Conservation (phyloP, 2,797 vertebrate species). For the Crax fasciolata region DNA sequence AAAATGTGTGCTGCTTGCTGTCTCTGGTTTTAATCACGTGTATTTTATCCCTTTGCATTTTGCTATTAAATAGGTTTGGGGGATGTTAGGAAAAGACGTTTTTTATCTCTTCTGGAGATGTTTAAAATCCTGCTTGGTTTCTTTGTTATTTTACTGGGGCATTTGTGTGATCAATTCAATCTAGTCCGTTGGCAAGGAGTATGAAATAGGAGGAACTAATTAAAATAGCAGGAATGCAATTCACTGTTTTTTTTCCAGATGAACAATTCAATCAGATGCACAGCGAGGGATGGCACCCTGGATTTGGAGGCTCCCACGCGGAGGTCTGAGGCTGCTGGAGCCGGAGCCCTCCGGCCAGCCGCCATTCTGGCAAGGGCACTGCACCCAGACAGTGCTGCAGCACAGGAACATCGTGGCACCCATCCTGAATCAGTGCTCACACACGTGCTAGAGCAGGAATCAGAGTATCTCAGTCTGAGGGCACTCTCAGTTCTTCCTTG, state of each 20-base stretch:
- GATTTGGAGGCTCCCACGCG: neutral
- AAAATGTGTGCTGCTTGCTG: conserved; percentile 68
- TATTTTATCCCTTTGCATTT: conserved; percentile 46
- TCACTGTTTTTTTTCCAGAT: neutral
- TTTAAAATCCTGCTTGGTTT: conserved; percentile 3
- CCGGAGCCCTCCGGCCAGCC: neutral
- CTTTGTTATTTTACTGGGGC: neutral
- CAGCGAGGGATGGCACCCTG: neutral
- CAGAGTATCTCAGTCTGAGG: neutral
- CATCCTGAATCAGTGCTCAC: neutral
- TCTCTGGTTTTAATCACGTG: conserved; percentile 64
- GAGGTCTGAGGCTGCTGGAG: neutral
- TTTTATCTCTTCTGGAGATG: conserved; percentile 6
- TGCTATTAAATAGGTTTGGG: conserved; percentile 20
- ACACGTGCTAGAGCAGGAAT: neutral
- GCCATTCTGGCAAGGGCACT: neutral
- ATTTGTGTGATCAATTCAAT: neutral
- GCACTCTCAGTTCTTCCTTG: conserved; percentile 17
- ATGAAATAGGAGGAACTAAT: neutral
- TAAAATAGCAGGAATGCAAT: neutral
- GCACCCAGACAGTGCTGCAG: neutral
- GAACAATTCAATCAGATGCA: neutral
- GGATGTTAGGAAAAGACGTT: conserved; percentile 3
- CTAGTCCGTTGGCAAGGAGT: neutral
- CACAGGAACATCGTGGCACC: neutral